phyloP scores from a whole-genome alignment of 2,797 vertebrate genomes.

The Gallinago nigripennis region DNA sequence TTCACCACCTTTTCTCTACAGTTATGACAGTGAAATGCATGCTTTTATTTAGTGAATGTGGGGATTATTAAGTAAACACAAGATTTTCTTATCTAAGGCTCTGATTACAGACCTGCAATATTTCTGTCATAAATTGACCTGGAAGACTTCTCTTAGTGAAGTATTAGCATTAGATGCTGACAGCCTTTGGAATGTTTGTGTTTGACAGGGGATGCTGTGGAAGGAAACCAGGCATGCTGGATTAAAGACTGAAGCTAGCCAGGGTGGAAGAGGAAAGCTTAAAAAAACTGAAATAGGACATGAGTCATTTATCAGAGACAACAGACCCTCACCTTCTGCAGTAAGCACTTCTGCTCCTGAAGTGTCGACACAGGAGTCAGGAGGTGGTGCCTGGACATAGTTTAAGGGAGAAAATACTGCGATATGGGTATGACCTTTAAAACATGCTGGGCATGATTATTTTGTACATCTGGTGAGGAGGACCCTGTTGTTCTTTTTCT shows the following conservation, averaged over 20 bases:
- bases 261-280: neutral
- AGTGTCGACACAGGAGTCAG: rapidly evolving
- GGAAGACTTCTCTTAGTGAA: slow-evolving; percentile 3
- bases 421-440: neutral
- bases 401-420: neutral
- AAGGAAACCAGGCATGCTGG: neutral
- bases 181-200: neutral
- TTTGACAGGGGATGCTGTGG: neutral
- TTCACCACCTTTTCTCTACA: neutral
- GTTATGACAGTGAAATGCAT: neutral
- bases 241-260: neutral
- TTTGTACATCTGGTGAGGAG: neutral
- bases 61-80: slow-evolving; percentile 13
- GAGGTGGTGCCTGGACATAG: neutral
- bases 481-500: neutral
- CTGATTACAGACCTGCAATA: slow-evolving; percentile 21
- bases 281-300: neutral
- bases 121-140: slow-evolving; percentile 45
- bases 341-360: neutral
- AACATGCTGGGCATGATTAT: neutral
- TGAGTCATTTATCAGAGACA: neutral
- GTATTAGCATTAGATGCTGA: slow-evolving; percentile 2
- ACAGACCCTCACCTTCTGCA: neutral
- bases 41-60: neutral
- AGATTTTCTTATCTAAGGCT: neutral